phyloP scores from a whole-genome alignment of 2,797 vertebrate species.

The Botia almorhae region DNA sequence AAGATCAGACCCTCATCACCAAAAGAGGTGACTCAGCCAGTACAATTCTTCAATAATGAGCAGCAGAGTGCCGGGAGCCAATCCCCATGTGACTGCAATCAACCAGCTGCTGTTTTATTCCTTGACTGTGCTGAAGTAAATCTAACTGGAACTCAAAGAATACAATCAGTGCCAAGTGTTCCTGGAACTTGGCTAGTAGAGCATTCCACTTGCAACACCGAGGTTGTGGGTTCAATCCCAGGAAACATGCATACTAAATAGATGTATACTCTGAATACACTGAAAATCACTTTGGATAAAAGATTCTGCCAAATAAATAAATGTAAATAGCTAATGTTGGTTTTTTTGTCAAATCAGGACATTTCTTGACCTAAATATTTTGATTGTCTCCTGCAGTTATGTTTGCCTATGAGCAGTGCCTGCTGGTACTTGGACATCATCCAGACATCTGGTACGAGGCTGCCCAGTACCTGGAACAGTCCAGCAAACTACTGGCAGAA shows the following conservation, averaged over 20 bases:
- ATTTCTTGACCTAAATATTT: neutral
- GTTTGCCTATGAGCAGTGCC: slow-evolving; percentile 99
- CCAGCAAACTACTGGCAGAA: slow-evolving; percentile 96
- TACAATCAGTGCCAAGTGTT: neutral
- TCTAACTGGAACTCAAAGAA: neutral
- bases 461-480: slow-evolving; percentile 97
- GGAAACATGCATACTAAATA: too few species aligned
- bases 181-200: neutral
- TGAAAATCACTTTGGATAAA: too few species aligned
- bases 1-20: slow-evolving; percentile 98
- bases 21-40: slow-evolving; percentile 88
- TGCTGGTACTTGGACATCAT: slow-evolving; percentile 96
- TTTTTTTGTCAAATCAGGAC: neutral
- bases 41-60: neutral
- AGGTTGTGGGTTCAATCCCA: too few species aligned
- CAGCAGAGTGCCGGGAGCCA: neutral
- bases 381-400: slow-evolving; percentile 84
- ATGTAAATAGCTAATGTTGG: neutral
- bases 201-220: too few species aligned
- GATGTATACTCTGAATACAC: too few species aligned
- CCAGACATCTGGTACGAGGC: slow-evolving; percentile 99
- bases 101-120: neutral
- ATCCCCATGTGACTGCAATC: neutral
- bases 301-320: too few species aligned
- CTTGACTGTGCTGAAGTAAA: too few species aligned